These are phyloP conservation scores for Eretmocerus hayati DNA, from an alignment of 2,888 invertebrate species.

Conservation along the genomic window DNA sequence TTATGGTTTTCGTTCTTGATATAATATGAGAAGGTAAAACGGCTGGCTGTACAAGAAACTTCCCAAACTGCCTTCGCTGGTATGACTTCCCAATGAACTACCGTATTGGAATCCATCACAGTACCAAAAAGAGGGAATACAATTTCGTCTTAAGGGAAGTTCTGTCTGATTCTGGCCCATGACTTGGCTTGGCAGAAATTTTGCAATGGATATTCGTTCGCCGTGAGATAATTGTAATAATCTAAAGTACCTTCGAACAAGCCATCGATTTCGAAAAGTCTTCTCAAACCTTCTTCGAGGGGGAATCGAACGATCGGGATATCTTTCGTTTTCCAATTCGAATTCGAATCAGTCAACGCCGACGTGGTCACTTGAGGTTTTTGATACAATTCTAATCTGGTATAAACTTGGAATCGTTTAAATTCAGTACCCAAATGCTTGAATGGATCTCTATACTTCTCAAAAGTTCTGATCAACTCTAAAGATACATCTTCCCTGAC, in stretches of 20 bases:
- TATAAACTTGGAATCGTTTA: neutral
- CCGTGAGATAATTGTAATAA: neutral
- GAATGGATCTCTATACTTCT: neutral
- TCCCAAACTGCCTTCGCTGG: neutral
- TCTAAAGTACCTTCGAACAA: neutral
- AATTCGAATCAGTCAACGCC: neutral
- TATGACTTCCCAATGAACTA: neutral
- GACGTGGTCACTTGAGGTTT: neutral
- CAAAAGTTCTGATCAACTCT: conserved; percentile 3
- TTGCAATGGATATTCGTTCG: no score
- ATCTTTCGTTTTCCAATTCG: neutral
- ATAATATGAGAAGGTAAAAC: neutral
- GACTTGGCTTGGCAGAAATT: no score
- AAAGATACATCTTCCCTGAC: neutral
- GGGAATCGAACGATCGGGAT: neutral
- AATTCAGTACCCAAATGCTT: neutral
- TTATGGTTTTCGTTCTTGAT: neutral
- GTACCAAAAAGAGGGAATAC: conserved; percentile 21
- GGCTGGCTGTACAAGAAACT: neutral
- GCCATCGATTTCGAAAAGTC: conserved; percentile 6
- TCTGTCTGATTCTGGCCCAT: no score
- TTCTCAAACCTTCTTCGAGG: conserved; percentile 9
- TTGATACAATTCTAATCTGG: neutral
- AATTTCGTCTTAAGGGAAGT: conserved; percentile 2
- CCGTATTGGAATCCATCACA: conserved; percentile 15